These are phyloP conservation scores for Sebastes schlegelii DNA, from an alignment of 2,113 vertebrate species.

Conservation along the genomic window DNA sequence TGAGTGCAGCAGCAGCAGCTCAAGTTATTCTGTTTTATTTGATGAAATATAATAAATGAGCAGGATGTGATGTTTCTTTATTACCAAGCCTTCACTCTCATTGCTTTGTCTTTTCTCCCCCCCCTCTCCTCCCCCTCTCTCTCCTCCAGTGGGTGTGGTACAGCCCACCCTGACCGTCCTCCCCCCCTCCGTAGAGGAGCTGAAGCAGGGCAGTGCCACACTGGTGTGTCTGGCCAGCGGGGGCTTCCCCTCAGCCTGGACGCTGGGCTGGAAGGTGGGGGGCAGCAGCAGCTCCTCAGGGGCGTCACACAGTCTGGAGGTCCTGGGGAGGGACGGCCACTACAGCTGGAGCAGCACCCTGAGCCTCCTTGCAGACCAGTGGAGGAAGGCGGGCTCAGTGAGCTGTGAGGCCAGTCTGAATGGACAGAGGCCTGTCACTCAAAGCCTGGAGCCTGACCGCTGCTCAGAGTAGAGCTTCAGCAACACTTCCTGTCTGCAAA, in stretches of 20 bases:
- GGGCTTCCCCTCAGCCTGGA: no score
- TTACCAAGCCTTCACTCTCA: background rate
- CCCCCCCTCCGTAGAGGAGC: no score
- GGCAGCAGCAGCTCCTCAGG: conserved; percentile 6
- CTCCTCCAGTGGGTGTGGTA: conserved; percentile 48
- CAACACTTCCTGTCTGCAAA: no score
- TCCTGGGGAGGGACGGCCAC: conserved; percentile 15
- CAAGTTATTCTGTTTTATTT: background rate
- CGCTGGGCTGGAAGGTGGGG: conserved; percentile 66
- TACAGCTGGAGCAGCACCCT: conserved; percentile 68
- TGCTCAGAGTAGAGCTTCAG: no score
- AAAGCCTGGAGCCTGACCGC: no score
- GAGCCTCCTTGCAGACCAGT: conserved; percentile 61
- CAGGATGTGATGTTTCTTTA: background rate
- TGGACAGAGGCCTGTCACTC: no score
- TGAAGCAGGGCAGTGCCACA: no score
- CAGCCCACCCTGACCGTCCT: no score
- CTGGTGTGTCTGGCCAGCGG: no score
- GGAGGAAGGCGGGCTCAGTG: no score
- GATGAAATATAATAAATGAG: background rate
- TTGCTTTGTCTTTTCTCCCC: background rate
- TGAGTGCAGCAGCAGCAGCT: background rate
- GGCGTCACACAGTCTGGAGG: background rate
- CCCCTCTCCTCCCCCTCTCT: background rate
- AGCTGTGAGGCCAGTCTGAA: no score